phyloP scores from a whole-genome alignment of 2,888 invertebrate genomes.

The Lithophane semibrunnea region DNA sequence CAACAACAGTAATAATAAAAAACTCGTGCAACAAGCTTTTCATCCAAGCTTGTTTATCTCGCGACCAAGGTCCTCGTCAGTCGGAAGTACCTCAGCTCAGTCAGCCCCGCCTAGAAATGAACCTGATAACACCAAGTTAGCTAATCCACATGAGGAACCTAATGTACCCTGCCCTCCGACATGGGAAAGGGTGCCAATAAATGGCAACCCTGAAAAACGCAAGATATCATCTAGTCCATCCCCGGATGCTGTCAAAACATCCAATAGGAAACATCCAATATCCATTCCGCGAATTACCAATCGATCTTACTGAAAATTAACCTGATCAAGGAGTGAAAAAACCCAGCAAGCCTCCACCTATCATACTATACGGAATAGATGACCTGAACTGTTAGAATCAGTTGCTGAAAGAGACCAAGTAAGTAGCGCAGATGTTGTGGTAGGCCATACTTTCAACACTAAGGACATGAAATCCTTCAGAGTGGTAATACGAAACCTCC shows the following conservation, averaged over 20 bases:
- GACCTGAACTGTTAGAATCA: not conserved
- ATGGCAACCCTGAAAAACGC: not conserved
- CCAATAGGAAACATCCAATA: too few relatives aligned
- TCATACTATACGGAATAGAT: not conserved
- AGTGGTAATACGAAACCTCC: not conserved
- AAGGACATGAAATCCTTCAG: not conserved
- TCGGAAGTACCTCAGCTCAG: not conserved
- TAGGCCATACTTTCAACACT: not conserved
- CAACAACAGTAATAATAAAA: slow-evolving; percentile 1
- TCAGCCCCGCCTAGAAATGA: not conserved
- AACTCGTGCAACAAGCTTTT: slow-evolving; percentile 23
- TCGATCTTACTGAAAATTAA: slow-evolving; percentile 1
- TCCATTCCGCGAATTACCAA: not conserved
- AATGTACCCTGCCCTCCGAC: not conserved
- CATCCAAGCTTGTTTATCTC: slow-evolving; percentile 12
- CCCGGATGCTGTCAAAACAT: not conserved
- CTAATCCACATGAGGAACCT: not conserved
- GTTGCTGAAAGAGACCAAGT: not conserved
- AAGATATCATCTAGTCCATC: not conserved
- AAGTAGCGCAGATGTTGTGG: not conserved
- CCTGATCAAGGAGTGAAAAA: not conserved
- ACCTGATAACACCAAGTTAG: not conserved
- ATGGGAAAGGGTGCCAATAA: not conserved
- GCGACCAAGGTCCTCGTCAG: slow-evolving; percentile 4
- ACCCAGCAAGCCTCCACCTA: not conserved